Evolutionary conservation across 2,888 invertebrate genomes (phyloP), one percentile per base, ranked within the genome.

Genomic region (Epicampocera succincta): DNA sequence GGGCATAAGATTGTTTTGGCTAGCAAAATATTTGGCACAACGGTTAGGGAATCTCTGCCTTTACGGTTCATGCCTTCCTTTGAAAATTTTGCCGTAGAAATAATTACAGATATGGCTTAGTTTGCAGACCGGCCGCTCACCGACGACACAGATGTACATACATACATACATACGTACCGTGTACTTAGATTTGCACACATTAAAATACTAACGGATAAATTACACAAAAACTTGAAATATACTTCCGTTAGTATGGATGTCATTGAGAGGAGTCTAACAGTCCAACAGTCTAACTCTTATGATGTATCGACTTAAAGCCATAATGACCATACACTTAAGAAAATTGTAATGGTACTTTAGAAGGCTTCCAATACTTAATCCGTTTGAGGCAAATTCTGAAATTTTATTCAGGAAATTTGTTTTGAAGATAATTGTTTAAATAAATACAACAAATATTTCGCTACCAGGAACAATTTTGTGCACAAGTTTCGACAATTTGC

Each of bases 91-190:
- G 61, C 69, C 46, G 52, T 46, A 74, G 69, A 82, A 77, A 72
- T 82, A 82, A 82, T 82, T 82, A 82, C 77, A 77, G 81, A 77
- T 74, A 73, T 61, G 6, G 40, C 68, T 69, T 82, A 73, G 63
- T 69, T 81, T 60, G 50, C 56, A 58, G 21, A 21, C 54, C 44
- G 21, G 33, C 54, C 44, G 63, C 44, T 38, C 65, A 9, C 42
- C 60, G 69, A 65, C 73, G 50, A 74, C 19, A 46, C 29, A 48
- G 19, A 29, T 19, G 56, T 11, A 44, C 19, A 19, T 25, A 56
- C 38, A 42, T 12, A 46, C 13, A 12, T 9, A 65, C 17, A 40
- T 12, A 50, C 44, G 5, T 44, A 12, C 9, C 4, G 1, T 15
- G 33, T 33, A 33, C 8, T 33, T 33, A 33, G 33, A 33, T 33